These are phyloP conservation scores for Peromyscus polionotus DNA, from an alignment of 2,113 vertebrate genomes.

Conservation along the genomic window DNA sequence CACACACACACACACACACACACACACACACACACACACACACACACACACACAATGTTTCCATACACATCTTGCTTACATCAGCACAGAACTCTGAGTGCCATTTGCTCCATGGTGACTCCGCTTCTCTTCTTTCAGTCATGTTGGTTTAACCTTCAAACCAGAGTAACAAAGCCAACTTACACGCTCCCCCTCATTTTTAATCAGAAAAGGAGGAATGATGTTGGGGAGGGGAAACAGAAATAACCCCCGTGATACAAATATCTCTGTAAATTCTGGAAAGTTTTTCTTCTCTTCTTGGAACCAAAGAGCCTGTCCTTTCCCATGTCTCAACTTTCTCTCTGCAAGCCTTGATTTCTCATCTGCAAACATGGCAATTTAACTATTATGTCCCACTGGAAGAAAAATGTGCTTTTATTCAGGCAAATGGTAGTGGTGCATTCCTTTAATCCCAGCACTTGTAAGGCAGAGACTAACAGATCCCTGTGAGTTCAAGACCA, in stretches of 20 bases:
- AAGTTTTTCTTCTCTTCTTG: not conserved
- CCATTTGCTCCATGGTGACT: not conserved
- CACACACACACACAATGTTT: not conserved
- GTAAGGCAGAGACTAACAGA: too few species aligned
- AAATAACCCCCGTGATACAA: not conserved
- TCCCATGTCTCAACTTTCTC: not conserved
- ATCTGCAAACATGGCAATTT: not conserved
- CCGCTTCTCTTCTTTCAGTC: not conserved
- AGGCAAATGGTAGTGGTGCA: too few species aligned
- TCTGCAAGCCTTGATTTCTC: not conserved
- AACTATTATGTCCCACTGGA: not conserved
- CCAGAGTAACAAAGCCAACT: not conserved
- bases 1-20: not conserved
- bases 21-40: not conserved
- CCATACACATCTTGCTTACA: not conserved
- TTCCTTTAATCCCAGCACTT: not conserved
- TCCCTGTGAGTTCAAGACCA: not conserved
- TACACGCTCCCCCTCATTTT: not conserved
- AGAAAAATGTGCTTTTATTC: not conserved
- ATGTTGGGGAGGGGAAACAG: not conserved
- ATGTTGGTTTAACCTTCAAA: conserved; percentile 11
- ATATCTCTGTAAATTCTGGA: not conserved
- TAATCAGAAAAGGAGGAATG: not conserved
- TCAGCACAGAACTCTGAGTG: not conserved
- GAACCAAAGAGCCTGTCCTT: not conserved